Base-by-base conservation (phyloP, 2,888 invertebrate species). In the Thera britannica region DNA sequence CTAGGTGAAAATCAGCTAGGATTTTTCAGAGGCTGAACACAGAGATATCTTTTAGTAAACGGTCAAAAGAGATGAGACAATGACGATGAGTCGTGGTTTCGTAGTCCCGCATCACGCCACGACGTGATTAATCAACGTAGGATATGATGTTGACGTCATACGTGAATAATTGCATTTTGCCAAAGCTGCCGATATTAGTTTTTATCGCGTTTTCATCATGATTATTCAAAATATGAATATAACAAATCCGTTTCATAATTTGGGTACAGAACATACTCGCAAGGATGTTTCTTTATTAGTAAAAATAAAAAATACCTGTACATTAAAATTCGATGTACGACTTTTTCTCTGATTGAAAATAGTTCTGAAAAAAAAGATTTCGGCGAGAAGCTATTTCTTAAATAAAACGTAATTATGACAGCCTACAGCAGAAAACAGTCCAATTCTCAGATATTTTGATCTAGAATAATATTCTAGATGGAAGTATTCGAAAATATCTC, bases 71-170 rank as follows among this genome's bases (percentile, higher is more conserved):
- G 73, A 73, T 72, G 75, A 79, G 79, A 87, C 88, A 88, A 85
- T 87, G 76, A 76, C 76, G 60, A 72, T 86, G 87, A 87, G 85
- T 83, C 74, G 76, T 78, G 77, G 78, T 76, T 82, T 84, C 82
- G 79, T 84, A 75, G 64, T 72, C 77, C 35, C 54, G 54, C 80
- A 85, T 89, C 89, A 88, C 81, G 23, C 23, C 23, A 23, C 23
- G 23, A 1, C 23, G 81, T 79, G 80, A 80, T 80, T 89, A 88
- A 89, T 89, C 72, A 84, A 81, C 76, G 81, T 83, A 69, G 67
- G 66, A 67, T 62, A 68, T 62, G 71, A 70, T 63, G 62, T 69
- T 49, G 59, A 71, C 68, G 67, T 70, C 71, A 72, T 64, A 74
- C 69, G 69, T 72, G 70, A 72, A 72, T 73, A 70, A 73, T 75